These are phyloP conservation scores for Odontocolon sp. DNA, from an alignment of 2,888 invertebrate genomes.

Conservation along the genomic window DNA sequence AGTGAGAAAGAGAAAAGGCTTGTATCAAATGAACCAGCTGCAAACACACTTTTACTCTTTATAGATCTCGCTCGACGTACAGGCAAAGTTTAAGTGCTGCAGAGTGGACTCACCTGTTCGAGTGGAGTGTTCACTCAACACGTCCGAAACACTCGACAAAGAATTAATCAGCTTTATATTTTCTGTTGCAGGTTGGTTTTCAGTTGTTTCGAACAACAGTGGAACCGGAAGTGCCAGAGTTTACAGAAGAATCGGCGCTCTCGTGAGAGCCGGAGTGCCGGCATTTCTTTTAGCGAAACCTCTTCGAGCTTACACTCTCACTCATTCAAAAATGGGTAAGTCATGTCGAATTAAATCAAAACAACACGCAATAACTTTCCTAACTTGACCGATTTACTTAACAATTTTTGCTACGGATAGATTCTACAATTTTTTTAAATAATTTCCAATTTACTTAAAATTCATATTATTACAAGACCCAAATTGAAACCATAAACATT, in stretches of 20 bases:
- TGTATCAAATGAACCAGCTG: conserved; percentile 33
- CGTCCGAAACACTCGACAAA: conserved; percentile 26
- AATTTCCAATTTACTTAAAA: too few species aligned
- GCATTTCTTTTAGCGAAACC: conserved; percentile 78
- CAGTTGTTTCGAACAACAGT: conserved; percentile 76
- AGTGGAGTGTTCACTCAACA: conserved; percentile 40
- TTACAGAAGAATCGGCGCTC: conserved; percentile 76
- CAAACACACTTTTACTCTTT: conserved; percentile 47
- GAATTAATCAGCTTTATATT: conserved; percentile 25
- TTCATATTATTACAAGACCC: too few species aligned
- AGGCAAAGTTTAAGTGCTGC: conserved; percentile 19
- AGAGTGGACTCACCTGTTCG: not conserved
- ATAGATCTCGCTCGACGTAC: conserved; percentile 32
- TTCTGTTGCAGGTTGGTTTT: conserved; percentile 76
- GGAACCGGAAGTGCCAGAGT: conserved; percentile 78
- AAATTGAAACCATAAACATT: not conserved
- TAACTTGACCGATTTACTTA: too few species aligned
- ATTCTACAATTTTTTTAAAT: too few species aligned
- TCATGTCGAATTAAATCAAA: too few species aligned
- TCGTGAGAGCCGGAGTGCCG: conserved; percentile 77
- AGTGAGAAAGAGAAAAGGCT: conserved; percentile 57
- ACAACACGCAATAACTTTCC: too few species aligned
- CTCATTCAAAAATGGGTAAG: conserved; percentile 79
- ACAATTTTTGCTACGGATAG: too few species aligned
- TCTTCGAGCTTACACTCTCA: conserved; percentile 76